Base-by-base conservation (phyloP, 1,140 invertebrate species). In the Bombus polaris region DNA sequence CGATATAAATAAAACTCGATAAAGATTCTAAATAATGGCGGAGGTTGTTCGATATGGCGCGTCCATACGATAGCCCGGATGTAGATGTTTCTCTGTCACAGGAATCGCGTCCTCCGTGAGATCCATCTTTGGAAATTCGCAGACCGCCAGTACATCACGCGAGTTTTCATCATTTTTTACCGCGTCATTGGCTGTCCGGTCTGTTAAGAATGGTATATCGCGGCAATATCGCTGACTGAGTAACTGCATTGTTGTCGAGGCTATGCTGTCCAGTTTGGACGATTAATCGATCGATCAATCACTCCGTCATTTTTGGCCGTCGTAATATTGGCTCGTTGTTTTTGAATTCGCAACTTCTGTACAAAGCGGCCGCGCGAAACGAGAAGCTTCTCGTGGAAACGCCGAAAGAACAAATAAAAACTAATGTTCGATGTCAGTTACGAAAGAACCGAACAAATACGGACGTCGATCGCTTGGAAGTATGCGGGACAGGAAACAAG, bases 271-370 rank as follows among this genome's bases (percentile, higher is more conserved):
- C 13, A 5, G 65, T 66, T 66, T 62, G 59, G 85, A 85, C 86
- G 86, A 87, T 87, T 85, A 85, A 85, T 85, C 86, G 83, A 85
- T 87, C 86, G 71, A 74, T 87, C 83, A 68, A 85, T 87, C 75
- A 87, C 42, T 22, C 57, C 47, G 65, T 72, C 53, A 57, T 82
- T 70, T 82, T 75, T 47, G 47, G 71, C 62, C 73, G 35, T 62
- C 68, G 73, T 62, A 76, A 82, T 76, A 73, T 81, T 22, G 42
- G 22, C 71, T 28, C 47, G 81, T 62, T 59, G 84, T 74, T 86
- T 81, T 86, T 70, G 81, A 82, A 72, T 47, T 47, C 37, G 72
- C 15, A 75, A 70, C 70, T 81, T 75, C 37, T 76, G 47, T 76
- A 42, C 15, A 35, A n/a, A 13, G 39, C 5, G 70, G 4, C 12